phyloP scores from a whole-genome alignment of 1,140 invertebrate species.

The Brachionus rotundiformis region DNA sequence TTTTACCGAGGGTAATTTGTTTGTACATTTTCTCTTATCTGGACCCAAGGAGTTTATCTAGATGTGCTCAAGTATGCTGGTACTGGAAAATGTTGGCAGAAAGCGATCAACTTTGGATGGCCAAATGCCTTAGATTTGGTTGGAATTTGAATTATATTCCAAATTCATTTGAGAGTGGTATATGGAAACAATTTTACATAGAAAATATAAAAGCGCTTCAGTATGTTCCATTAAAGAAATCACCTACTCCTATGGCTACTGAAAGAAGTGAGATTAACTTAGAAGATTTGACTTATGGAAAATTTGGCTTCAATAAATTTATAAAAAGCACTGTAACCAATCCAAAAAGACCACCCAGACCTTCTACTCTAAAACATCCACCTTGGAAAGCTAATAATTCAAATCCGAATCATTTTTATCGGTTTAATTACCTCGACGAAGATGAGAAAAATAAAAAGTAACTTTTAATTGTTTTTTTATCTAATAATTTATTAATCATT shows the following conservation, averaged over 20 bases:
- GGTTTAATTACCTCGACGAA: constrained; percentile 41
- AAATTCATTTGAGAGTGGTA: constrained; percentile 61
- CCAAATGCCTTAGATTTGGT: constrained; percentile 61
- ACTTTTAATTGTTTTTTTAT: background rate
- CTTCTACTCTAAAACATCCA: constrained; percentile 7
- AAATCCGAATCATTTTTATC: constrained; percentile 49
- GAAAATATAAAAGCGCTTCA: constrained; percentile 58
- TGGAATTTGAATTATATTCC: constrained; percentile 61
- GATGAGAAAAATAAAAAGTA: constrained; percentile 6
- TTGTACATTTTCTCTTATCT: constrained; percentile 63
- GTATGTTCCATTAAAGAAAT: constrained; percentile 32
- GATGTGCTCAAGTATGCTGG: constrained; percentile 57
- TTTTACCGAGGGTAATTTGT: constrained; percentile 61
- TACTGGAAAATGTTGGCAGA: constrained; percentile 35
- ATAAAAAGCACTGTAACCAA: constrained; percentile 10
- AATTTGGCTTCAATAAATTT: constrained; percentile 48
- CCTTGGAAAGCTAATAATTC: constrained; percentile 50
- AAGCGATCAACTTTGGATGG: constrained; percentile 63
- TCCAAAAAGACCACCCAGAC: background rate
- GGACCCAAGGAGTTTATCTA: constrained; percentile 61
- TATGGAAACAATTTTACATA: constrained; percentile 64
- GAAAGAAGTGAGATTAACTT: constrained; percentile 49
- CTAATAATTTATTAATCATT: background rate
- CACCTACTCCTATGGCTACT: background rate
- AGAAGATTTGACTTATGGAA: constrained; percentile 34